Percentiles rank a stretch among this genome's conserved stretches.
These are phyloP conservation scores for Archips crataeganus DNA, from an alignment of 2,888 invertebrate genomes.

Conservation along the genomic window DNA sequence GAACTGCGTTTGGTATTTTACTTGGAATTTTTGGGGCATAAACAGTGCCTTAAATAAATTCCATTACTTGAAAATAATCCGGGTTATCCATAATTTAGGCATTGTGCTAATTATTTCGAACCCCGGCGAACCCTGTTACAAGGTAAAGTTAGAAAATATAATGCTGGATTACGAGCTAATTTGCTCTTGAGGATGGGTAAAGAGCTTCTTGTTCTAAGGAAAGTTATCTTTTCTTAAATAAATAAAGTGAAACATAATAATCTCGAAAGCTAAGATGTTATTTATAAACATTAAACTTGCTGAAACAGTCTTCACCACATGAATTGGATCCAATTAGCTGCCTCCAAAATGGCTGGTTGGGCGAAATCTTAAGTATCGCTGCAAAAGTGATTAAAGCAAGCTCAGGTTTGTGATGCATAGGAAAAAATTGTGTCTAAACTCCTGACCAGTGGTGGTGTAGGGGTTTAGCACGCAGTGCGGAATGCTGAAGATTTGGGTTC, in stretches of 20 bases:
- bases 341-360: too few relatives aligned
- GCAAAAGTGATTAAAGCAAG: too few relatives aligned
- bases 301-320: neutral
- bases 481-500: too few relatives aligned
- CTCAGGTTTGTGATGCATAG: too few relatives aligned
- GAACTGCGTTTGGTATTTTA: neutral
- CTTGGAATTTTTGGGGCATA: neutral
- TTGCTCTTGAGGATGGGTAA: neutral
- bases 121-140: neutral
- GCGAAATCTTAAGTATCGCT: too few relatives aligned
- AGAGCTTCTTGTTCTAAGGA: neutral
- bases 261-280: neutral
- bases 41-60: neutral
- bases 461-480: too few relatives aligned
- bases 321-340: too few relatives aligned
- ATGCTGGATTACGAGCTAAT: constrained; percentile 5
- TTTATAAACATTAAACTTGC: neutral
- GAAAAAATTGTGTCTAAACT: too few relatives aligned
- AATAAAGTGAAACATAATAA: neutral
- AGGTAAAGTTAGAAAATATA: neutral
- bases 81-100: constrained; percentile 11
- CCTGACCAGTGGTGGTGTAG: too few relatives aligned
- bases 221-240: neutral
- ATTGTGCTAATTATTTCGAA: constrained; percentile 5
- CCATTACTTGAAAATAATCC: neutral